Evolutionary conservation across 2,888 invertebrate species (phyloP).

Genomic region (Anaspis maculata): DNA sequence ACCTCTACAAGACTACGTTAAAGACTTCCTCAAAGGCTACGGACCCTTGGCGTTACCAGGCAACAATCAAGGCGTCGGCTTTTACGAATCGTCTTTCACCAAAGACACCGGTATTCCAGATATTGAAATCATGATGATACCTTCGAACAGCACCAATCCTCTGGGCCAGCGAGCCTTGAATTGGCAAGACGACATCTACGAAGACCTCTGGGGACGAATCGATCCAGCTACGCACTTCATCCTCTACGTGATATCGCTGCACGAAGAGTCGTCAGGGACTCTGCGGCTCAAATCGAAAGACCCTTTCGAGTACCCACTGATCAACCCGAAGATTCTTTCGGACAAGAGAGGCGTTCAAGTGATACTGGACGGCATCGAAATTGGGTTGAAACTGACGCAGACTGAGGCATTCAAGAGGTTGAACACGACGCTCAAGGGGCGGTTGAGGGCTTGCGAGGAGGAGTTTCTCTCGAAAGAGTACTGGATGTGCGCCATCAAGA

Average conservation of each 20-base stretch:
- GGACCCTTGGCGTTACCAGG: conserved; percentile 16
- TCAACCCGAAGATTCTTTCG: conserved; percentile 19
- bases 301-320: conserved; percentile 24
- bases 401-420: conserved; percentile 52
- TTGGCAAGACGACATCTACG: conserved; percentile 23
- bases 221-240: conserved; percentile 3
- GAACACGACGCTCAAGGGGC: conserved; percentile 44
- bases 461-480: conserved; percentile 39
- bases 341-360: conserved; percentile 43
- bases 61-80: conserved; percentile 18
- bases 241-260: conserved; percentile 40
- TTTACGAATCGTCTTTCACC: conserved; percentile 20
- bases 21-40: conserved; percentile 16
- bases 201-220: conserved; percentile 37
- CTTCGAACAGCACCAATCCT: conserved; percentile 38
- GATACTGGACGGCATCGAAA: conserved; percentile 26
- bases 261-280: conserved; percentile 22
- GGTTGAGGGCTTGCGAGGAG: conserved; percentile 41
- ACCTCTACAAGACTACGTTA: conserved; percentile 7
- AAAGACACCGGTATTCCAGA: conserved; percentile 22
- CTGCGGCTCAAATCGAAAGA: conserved; percentile 21
- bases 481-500: conserved; percentile 43
- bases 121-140: conserved; percentile 38
- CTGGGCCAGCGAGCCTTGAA: conserved; percentile 19
- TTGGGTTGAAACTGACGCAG: conserved; percentile 48